Evolutionary conservation across 35 echinoderm and acorn worm species (phyloP).

Genomic region (Lytechinus variegatus): DNA sequence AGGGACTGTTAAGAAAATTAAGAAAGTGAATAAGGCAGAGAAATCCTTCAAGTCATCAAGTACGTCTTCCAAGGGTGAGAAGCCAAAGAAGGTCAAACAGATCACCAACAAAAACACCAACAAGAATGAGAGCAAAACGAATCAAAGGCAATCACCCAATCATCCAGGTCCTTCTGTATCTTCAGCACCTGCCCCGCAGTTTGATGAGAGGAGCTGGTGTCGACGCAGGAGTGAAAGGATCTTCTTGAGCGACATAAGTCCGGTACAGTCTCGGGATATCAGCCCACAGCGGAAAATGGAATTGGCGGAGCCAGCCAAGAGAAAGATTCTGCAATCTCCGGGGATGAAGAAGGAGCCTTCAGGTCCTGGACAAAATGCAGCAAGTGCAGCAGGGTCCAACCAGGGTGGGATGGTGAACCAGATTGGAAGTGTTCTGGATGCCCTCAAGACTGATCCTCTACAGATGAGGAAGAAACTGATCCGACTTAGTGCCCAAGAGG

Average conservation of each 20-base stretch:
- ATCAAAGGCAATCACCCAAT: not conserved
- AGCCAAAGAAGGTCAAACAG: conserved; percentile 58
- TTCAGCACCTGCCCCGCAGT: conserved; percentile 43
- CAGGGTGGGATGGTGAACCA: conserved; percentile 23
- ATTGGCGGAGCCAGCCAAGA: conserved; percentile 37
- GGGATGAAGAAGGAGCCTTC: conserved; percentile 12
- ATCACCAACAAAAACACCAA: not conserved
- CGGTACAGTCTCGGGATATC: conserved; percentile 86
- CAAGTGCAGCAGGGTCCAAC: not conserved
- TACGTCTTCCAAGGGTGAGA: conserved; percentile 46
- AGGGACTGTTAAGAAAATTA: conserved; percentile 59
- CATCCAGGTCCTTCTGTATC: not conserved
- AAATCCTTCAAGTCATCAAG: conserved; percentile 33
- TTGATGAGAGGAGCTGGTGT: conserved; percentile 91
- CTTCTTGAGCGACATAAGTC: conserved; percentile 93
- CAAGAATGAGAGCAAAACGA: not conserved
- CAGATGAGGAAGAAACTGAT: conserved; percentile 88
- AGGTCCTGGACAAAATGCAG: not conserved
- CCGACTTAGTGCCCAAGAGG: conserved; percentile 74
- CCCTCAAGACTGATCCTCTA: conserved; percentile 85
- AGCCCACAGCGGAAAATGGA: conserved; percentile 67
- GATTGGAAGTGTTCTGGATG: conserved; percentile 85
- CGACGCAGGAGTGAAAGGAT: conserved; percentile 93
- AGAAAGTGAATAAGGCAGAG: conserved; percentile 61
- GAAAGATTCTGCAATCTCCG: conserved; percentile 37